Base-by-base conservation (phyloP, 37 sponge, comb jelly and placozoan species). In the Beroe forskalii region DNA sequence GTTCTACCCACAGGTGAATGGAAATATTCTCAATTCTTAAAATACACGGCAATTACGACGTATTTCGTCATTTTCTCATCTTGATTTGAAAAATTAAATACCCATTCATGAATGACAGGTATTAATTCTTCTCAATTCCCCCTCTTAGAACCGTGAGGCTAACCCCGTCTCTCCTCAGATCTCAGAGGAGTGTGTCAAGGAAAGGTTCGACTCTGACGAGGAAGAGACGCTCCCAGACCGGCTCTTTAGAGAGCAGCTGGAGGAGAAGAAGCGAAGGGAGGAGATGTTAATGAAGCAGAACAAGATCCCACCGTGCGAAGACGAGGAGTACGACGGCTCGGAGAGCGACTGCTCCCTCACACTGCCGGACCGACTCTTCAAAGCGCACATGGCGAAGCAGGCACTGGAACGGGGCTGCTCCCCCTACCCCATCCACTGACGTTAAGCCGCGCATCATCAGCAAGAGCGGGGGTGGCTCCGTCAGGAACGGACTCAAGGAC, bases 401-500 rank as follows among this genome's bases (percentile, higher is more conserved):
- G 86, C 55, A 32, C 28, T 69, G 72, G 72, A 69, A 32, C 27
- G 32, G 38, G 72, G 32, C 37, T 27, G 72, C 12, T 27, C 72
- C 36, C 35, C 32, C 38, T 22, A 8, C 17, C 55, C 66, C 66
- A 55, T 33, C 38, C 35, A 4, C 19, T 17, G 72, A 69, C 38
- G 72, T 69, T 33, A 69, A 69, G 32, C 72, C 72, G 33, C 28
- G 32, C 37, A 69, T 69, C 72, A 69, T 69, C 72, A 36, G 33
- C 4, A 69, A 69, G 19, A 69, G 86, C 30, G 40, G 37, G 28
- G 86, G 86, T 48, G 86, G 86, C 27, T 44, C 55, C 6, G 22
- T 80, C 86, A 41, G 86, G 27, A 80, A 80, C 55, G 86, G 86
- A 41, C 86, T 80, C 55, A 80, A 80, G 86, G 86, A 80, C 30